Evolutionary conservation across 2,113 vertebrate species (phyloP), one percentile per base, ranked within the genome.

Genomic region (Damaliscus lunatus): DNA sequence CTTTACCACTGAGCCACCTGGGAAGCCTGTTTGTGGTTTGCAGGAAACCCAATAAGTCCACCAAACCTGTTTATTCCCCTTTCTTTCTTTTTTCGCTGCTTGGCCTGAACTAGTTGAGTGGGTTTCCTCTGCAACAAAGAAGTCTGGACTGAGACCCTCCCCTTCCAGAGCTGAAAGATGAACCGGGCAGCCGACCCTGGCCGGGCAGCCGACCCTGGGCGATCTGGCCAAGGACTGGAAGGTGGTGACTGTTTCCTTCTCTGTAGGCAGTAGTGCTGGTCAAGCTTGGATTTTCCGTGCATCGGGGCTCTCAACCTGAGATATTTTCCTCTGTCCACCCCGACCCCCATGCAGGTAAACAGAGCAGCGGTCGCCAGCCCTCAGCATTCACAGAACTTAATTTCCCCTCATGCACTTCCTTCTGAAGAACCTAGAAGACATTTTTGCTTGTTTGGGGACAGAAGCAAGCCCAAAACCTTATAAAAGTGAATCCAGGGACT

Each of bases 101-200:
- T 80, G 4, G 8, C 9, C 64, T 82, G 23, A 91, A 87, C 55
- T 43, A 82, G 50, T 8, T 62, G 27, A 80, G 33, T 86, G 17
- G n/a, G n/a, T 82, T 97, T 91, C 77, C 91, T 97, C n/a, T 87
- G 71, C 36, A 96, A 91, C 55, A 62, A 84, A 33, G n/a, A 67
- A 48, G 29, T 31, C 40, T 95, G 40, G 48, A 60, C 13, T 57
- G 92, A 94, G 88, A 95, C 17, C 33, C 59, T 57, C 25, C 55
- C 48, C 29, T 80, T 83, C 31, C 13, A 80, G 21, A 85, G 57
- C 43, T 67, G 62, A 92, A 87, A 87, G 48, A 31, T 90, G 52
- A 84, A 11, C 36, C 6, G 19, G 71, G 60, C 25, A 21, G 31
- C n/a, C 29, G 29, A 3, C 4, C 33, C 21, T 27, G 21, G 33